These are phyloP conservation scores for Achroia grisella DNA, from an alignment of 1,140 invertebrate genomes.

Conservation along the genomic window DNA sequence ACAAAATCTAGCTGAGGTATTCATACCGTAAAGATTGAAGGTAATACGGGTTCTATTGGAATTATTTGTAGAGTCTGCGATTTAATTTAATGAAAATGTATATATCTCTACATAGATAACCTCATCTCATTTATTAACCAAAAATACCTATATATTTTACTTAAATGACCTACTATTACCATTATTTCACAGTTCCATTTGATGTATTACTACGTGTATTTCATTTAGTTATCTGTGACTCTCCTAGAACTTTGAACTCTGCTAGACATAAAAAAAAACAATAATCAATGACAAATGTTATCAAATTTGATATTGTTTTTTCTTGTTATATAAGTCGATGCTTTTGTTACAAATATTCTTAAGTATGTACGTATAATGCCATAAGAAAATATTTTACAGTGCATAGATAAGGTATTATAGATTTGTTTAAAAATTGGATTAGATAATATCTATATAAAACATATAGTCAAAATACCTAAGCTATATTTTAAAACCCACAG, in stretches of 20 bases:
- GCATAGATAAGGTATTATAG: background rate
- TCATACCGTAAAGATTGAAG: background rate
- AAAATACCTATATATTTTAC: too few species aligned
- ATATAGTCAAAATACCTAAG: background rate
- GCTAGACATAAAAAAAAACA: background rate
- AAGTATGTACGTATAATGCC: too few species aligned
- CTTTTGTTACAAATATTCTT: too few species aligned
- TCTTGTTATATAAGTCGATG: too few species aligned
- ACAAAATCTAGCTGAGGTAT: conserved; percentile 46
- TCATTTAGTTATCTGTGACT: background rate
- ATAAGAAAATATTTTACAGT: too few species aligned
- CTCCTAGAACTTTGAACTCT: background rate
- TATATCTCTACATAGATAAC: too few species aligned
- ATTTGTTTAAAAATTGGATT: background rate
- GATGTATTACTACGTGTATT: background rate
- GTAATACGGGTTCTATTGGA: conserved; percentile 21
- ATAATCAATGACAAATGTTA: too few species aligned
- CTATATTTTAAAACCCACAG: background rate
- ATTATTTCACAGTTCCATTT: too few species aligned
- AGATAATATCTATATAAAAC: background rate
- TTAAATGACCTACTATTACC: too few species aligned
- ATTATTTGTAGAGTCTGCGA: conserved; percentile 23
- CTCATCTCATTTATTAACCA: too few species aligned
- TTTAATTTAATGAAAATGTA: too few species aligned
- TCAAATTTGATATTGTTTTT: too few species aligned